Evolutionary conservation across 2,797 vertebrate species (phyloP), one percentile per base, ranked within the genome.

Genomic region (Oceanodroma leucorhoa): DNA sequence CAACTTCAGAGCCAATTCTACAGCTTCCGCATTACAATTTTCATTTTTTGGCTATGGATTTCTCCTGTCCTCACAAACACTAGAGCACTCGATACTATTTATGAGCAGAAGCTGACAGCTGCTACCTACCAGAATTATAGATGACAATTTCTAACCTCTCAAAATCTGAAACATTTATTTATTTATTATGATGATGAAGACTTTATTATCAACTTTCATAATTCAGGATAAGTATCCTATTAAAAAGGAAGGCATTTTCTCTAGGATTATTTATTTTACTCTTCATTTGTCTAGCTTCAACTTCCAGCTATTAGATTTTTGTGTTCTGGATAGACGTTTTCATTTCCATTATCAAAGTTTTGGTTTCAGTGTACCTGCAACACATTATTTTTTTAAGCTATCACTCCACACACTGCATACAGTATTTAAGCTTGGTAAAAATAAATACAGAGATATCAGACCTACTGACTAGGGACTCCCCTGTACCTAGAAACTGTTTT

Each of bases 101-200:
- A 95, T 95, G 95, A 91, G 85, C 83, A 85, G 46, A 95, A 94
- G 71, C 88, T 90, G 90, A 91, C 96, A 95, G 85, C 90, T 95
- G 75, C 87, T 70, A 62, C 93, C 83, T 91, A 92, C 58, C 70
- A 93, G 82, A 94, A 92, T 71, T 76, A 82, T 0, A 91, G 89
- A 92, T 58, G 67, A 91, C 79, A 70, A 83, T 65, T 94, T 83
- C 67, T 80, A 95, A 76, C 60, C 67, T 88, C 88, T 89, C 67
- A 77, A 73, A 93, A 83, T 77, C 70, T 70, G 65, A 91, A 90
- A 80, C 67, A 55, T 89, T 62, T 53, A 51, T 73, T 87, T 69
- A 57, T 82, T 66, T 92, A 80, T 80, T 40, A 83, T 14, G 14
- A 69, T 61, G 40, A 94, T 26, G 60, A 40, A 20, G 43, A 62